Percentiles rank a stretch among this genome's conserved stretches.
phyloP scores from a whole-genome alignment of 2,888 invertebrate genomes.

The Phania funesta region DNA sequence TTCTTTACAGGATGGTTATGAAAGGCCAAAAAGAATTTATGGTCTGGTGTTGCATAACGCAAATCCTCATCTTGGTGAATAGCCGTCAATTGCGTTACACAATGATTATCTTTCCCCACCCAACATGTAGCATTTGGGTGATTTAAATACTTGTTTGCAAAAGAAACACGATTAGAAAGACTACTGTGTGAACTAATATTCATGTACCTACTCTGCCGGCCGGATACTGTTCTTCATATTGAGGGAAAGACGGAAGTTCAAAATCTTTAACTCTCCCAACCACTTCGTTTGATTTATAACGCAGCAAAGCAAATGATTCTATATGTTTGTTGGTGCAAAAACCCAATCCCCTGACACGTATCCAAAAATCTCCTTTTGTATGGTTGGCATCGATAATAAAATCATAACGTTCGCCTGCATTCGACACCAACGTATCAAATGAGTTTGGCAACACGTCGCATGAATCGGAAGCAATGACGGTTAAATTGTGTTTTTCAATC shows the following conservation, averaged over 20 bases:
- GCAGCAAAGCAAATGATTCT: constrained; percentile 73
- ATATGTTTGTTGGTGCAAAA: constrained; percentile 68
- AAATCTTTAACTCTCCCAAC: not conserved
- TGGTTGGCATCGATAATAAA: constrained; percentile 80
- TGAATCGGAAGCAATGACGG: constrained; percentile 77
- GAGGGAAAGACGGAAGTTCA: constrained; percentile 61
- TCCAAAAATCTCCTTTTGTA: constrained; percentile 74
- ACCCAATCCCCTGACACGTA: constrained; percentile 71
- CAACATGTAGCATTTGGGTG: constrained; percentile 72
- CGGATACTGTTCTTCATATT: constrained; percentile 60
- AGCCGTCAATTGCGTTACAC: constrained; percentile 69
- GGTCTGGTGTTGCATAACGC: constrained; percentile 68
- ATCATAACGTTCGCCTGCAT: constrained; percentile 82
- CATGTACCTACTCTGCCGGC: constrained; percentile 54
- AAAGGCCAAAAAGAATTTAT: constrained; percentile 72
- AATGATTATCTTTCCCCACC: constrained; percentile 59
- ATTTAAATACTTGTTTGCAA: constrained; percentile 65
- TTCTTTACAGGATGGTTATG: constrained; percentile 71
- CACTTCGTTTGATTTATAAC: constrained; percentile 65
- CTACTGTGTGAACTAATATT: not conserved
- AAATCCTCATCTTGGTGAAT: constrained; percentile 67
- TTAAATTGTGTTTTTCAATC: constrained; percentile 74
- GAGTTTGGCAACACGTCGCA: constrained; percentile 71
- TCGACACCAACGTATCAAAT: constrained; percentile 73
- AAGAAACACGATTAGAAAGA: not conserved